These are phyloP conservation scores for Falco berigora DNA, from an alignment of 2,797 vertebrate genomes.

Conservation along the genomic window DNA sequence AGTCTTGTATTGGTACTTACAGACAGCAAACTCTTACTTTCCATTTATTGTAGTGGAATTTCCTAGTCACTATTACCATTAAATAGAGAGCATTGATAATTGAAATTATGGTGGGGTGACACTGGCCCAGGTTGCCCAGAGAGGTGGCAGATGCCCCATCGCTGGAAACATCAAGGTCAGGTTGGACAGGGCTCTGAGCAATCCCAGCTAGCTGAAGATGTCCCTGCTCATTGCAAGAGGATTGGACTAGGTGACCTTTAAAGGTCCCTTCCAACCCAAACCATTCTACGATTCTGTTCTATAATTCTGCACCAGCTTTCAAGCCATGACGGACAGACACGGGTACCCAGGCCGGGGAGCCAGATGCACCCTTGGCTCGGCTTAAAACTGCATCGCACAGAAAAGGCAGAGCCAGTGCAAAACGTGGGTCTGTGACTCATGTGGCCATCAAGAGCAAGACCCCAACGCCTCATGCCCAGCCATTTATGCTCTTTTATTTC, in stretches of 20 bases:
- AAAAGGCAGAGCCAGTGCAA: background rate
- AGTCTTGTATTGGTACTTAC: background rate
- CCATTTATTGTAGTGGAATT: slow-evolving; percentile 14
- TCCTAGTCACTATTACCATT: background rate
- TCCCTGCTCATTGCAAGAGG: background rate
- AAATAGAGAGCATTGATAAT: background rate
- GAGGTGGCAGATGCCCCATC: background rate
- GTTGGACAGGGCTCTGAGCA: fast-evolving
- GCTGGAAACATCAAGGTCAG: background rate
- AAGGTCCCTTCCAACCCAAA: background rate
- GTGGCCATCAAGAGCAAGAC: background rate
- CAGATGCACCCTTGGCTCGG: background rate
- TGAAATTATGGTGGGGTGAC: background rate
- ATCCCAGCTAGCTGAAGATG: fast-evolving
- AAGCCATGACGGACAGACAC: background rate
- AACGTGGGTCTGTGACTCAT: background rate
- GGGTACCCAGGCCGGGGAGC: background rate
- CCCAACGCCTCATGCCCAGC: background rate
- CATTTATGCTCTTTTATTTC: background rate
- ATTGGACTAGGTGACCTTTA: background rate
- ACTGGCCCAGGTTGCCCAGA: background rate
- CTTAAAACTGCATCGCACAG: background rate
- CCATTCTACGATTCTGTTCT: fast-evolving
- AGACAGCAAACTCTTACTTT: background rate
- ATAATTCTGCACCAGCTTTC: background rate